These are phyloP conservation scores for Perdita meconis DNA, from an alignment of 2,888 invertebrate genomes.

Conservation along the genomic window DNA sequence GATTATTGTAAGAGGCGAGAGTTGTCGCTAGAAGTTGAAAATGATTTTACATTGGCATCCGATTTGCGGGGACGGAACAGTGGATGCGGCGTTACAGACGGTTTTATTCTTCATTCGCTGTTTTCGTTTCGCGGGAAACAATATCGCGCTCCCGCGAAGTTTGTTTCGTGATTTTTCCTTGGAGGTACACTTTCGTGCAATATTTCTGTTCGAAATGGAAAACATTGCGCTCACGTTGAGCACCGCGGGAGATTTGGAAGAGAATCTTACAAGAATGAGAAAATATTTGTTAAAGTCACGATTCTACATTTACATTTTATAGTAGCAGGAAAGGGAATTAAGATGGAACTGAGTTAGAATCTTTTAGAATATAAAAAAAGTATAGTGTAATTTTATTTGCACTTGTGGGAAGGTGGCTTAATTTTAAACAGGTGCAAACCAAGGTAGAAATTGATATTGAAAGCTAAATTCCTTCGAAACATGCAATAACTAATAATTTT, in stretches of 20 bases:
- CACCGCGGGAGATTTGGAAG: neutral
- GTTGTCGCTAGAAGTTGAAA: neutral
- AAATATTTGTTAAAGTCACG: neutral
- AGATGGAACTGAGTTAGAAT: no score
- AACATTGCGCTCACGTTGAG: neutral
- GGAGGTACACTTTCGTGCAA: neutral
- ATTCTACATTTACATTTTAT: no score
- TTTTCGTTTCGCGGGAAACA: neutral
- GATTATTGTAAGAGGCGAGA: neutral
- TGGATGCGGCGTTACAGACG: neutral
- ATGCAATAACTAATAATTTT: no score
- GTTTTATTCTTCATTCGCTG: neutral
- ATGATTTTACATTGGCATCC: neutral
- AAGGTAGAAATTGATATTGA: no score
- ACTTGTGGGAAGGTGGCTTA: no score
- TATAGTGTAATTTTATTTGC: no score
- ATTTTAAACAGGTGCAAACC: no score
- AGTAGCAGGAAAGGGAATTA: no score
- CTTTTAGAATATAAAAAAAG: no score
- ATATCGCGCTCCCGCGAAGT: neutral
- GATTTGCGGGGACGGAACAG: neutral
- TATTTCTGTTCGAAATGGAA: constrained; percentile 3
- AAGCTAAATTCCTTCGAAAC: no score
- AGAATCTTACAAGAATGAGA: neutral
- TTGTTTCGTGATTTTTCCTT: neutral